Percentiles rank a stretch among this genome's conserved stretches.
Evolutionary conservation across 2,888 invertebrate species (phyloP).

Genomic region (Mermis nigrescens): DNA sequence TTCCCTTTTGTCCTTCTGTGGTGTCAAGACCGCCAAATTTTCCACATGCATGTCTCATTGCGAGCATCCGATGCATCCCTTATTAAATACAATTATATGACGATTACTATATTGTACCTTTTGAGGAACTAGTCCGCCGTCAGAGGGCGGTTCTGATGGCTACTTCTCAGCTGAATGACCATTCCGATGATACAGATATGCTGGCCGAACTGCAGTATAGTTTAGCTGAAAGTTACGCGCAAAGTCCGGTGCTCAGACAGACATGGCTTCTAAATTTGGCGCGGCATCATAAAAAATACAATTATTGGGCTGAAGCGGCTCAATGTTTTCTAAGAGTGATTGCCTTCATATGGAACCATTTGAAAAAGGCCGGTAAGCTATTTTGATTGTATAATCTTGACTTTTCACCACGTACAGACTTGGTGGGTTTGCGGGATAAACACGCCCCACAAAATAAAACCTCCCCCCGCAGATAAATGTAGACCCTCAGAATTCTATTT

Average conservation of each 20-base stretch:
- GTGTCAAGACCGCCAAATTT: too few relatives aligned
- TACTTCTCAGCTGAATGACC: conserved; percentile 70
- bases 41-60: too few relatives aligned
- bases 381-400: too few relatives aligned
- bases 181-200: conserved; percentile 70
- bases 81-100: not conserved
- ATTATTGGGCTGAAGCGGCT: conserved; percentile 67
- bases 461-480: too few relatives aligned
- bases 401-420: too few relatives aligned
- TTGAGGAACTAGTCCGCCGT: conserved; percentile 68
- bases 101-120: not conserved
- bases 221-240: conserved; percentile 37
- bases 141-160: conserved; percentile 85
- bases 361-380: conserved; percentile 45
- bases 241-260: conserved; percentile 47
- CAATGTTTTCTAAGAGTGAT: conserved; percentile 88
- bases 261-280: conserved; percentile 98
- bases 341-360: conserved; percentile 76
- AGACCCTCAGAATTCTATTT: too few relatives aligned
- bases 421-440: too few relatives aligned
- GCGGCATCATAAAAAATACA: conserved; percentile 52
- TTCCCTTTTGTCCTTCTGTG: too few relatives aligned
- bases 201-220: conserved; percentile 39
- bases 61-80: not conserved
- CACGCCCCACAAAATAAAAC: too few relatives aligned